Evolutionary conservation across 2,888 invertebrate species (phyloP), one percentile per base, ranked within the genome.

Genomic region (Papilio demoleus): DNA sequence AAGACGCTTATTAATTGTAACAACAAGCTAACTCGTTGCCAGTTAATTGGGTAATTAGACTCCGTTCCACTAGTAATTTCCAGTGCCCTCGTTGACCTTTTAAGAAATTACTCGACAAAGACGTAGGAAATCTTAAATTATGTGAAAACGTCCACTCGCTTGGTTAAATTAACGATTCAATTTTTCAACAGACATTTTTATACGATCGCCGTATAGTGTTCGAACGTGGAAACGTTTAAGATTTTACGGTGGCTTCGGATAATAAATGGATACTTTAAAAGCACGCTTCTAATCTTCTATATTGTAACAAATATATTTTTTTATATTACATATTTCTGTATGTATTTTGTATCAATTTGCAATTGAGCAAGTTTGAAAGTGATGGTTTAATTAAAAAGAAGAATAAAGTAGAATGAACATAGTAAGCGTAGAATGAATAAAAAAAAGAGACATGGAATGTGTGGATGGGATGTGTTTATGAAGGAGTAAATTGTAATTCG

Each of bases 21-120:
- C 56, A 42, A 65, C 56, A 56, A 65, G 56, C 34, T 9, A 56
- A 58, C 58, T 58, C 19, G 40, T 65, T 58, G 65, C 14, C 42
- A 34, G 14, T 19, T 65, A 65, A 65, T 65, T 65, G 56, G 31
- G 8, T 65, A 42, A 42, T 65, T 58, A 65, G 56, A 40, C 31
- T 38, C 34, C 22, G 58, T 27, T 12, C 12, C 14, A 24, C 31
- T 19, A 14, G 40, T 31, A 31, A 34, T 40, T 65, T 56, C 22
- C 31, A 65, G 2, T 36, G 34, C 14, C 27, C 58, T 63, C 34
- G 50, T 50, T 22, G 63, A 50, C 47, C 47, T 63, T 63, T 36
- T 47, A 19, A 63, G 63, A 63, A 36, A 63, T 63, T 22, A 50
- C 47, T n/a, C 47, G 12, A 50, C 14, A 27, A 31, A 17, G 22